Evolutionary conservation across 1,140 invertebrate species (phyloP).

Genomic region (Pseudomyrmex concolor): DNA sequence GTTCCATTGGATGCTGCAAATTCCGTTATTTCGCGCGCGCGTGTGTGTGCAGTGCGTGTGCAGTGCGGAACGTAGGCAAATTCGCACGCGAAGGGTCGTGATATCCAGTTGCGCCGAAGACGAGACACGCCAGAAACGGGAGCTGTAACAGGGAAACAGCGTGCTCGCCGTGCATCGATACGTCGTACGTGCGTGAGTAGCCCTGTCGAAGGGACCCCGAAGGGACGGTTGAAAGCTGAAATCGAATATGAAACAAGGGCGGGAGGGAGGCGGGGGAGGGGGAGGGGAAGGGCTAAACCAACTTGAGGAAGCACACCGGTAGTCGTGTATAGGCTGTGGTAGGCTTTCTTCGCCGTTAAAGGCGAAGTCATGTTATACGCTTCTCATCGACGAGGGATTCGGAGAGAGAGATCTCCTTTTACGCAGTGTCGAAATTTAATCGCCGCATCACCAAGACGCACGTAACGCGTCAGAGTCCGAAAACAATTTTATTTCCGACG

Average conservation of each 20-base stretch:
- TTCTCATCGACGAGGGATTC: background rate
- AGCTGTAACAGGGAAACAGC: constrained; percentile 60
- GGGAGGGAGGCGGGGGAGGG: background rate
- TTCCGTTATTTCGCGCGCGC: background rate
- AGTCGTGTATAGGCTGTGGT: constrained; percentile 59
- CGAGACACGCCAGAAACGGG: constrained; percentile 50
- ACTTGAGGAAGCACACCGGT: constrained; percentile 73
- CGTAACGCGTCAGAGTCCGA: no score
- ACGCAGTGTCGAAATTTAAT: constrained; percentile 3
- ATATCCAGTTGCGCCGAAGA: constrained; percentile 51
- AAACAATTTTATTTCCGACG: no score
- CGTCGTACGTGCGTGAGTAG: constrained; percentile 72
- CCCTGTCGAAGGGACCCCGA: constrained; percentile 46
- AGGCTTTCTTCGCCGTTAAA: constrained; percentile 75
- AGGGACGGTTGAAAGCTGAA: constrained; percentile 72
- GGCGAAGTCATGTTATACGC: constrained; percentile 58
- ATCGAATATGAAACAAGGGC: constrained; percentile 79
- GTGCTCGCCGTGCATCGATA: constrained; percentile 66
- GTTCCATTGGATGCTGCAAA: constrained; percentile 12
- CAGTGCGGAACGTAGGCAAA: constrained; percentile 26
- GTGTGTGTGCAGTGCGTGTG: background rate
- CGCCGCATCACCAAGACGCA: background rate
- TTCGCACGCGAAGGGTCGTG: constrained; percentile 57
- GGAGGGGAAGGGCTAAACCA: constrained; percentile 67
- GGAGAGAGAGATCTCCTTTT: background rate